phyloP scores from a whole-genome alignment of 2,113 vertebrate species.

The Hyaena hyaena region DNA sequence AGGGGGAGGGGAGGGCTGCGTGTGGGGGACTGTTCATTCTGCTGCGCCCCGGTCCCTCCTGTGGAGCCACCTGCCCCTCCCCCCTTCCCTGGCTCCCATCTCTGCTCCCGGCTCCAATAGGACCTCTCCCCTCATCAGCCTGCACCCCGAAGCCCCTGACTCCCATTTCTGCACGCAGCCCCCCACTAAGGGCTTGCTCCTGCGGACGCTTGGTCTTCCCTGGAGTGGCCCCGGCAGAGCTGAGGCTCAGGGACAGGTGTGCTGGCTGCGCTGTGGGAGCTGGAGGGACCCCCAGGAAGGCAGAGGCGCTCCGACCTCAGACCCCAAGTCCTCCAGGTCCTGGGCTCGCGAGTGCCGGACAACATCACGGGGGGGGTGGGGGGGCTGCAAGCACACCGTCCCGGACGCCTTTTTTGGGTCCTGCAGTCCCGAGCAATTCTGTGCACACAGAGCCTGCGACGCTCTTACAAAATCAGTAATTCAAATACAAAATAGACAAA shows the following conservation, averaged over 20 bases:
- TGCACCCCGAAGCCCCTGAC: background rate
- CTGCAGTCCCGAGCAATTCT: background rate
- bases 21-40: background rate
- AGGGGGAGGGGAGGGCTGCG: background rate
- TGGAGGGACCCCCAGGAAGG: background rate
- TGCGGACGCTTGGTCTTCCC: background rate
- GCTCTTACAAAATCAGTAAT: background rate
- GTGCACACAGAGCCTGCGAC: background rate
- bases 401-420: background rate
- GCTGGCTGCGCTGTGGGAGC: background rate
- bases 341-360: background rate
- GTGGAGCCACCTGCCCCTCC: background rate
- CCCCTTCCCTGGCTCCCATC: background rate
- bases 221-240: accelerated
- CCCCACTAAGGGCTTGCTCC: background rate
- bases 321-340: background rate
- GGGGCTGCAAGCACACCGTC: no score
- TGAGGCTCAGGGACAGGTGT: accelerated
- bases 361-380: no score
- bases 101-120: background rate
- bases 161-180: accelerated
- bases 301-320: accelerated
- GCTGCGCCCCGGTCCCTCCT: no score
- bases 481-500: background rate
- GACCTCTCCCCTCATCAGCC: background rate